Percentiles rank a stretch among this genome's conserved stretches.
These are phyloP conservation scores for Pavo muticus DNA, from an alignment of 2,113 vertebrate genomes.

Conservation along the genomic window DNA sequence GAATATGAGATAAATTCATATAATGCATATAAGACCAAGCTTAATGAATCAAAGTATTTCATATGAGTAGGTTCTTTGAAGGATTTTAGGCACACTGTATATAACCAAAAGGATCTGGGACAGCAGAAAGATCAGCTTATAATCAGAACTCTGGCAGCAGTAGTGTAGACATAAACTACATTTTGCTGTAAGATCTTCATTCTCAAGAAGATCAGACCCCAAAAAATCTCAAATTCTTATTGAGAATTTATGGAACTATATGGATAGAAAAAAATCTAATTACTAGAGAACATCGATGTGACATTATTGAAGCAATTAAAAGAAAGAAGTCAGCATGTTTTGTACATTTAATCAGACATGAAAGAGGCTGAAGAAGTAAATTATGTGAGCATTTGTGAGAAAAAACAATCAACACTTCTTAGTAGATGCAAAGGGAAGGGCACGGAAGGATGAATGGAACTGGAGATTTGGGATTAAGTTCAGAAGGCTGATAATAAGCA, in stretches of 20 bases:
- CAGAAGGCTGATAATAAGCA: background rate
- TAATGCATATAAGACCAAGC: background rate
- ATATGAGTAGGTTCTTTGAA: background rate
- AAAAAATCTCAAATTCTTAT: background rate
- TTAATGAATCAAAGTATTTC: background rate
- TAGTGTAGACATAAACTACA: rapidly evolving
- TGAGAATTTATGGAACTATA: background rate
- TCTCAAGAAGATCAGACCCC: background rate
- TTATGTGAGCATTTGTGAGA: background rate
- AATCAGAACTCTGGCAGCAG: background rate
- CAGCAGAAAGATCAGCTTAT: background rate
- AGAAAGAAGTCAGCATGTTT: background rate
- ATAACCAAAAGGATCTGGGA: background rate
- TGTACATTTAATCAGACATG: background rate
- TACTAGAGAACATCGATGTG: background rate
- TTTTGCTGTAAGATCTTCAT: background rate
- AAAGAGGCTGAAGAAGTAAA: background rate
- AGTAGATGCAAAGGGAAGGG: background rate
- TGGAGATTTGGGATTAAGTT: background rate
- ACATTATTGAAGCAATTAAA: background rate
- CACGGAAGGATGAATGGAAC: background rate
- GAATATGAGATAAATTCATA: background rate
- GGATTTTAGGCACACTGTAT: background rate
- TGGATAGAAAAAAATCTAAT: background rate
- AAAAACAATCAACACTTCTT: background rate